Evolutionary conservation across 1,140 invertebrate species (phyloP).

Genomic region (Euwallacea fornicatus): DNA sequence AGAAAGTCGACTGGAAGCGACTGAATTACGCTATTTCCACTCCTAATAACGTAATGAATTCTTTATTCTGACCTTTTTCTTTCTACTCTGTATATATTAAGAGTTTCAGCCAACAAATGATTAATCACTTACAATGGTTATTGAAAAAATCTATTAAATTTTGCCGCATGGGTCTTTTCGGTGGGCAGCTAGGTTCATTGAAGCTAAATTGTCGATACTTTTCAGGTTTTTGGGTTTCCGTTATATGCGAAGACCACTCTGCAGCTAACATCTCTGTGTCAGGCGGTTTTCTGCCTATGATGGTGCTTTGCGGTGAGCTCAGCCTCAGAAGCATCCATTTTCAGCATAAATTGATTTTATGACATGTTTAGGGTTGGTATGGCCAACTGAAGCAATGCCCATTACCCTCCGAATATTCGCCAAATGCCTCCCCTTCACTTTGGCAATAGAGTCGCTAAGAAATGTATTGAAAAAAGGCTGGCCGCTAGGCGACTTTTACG

Average conservation of each 20-base stretch:
- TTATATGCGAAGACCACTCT: conserved; percentile 73
- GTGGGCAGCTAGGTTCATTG: no score
- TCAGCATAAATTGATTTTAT: neutral
- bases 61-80: no score
- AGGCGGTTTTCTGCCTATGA: conserved; percentile 85
- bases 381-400: conserved; percentile 85
- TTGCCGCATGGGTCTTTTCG: neutral
- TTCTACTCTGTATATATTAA: neutral
- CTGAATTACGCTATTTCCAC: no score
- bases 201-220: conserved; percentile 6
- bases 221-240: conserved; percentile 76
- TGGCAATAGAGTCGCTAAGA: conserved; percentile 65
- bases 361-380: conserved; percentile 72
- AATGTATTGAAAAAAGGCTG: conserved; percentile 58
- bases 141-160: conserved; percentile 7
- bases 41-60: no score
- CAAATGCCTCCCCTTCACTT: conserved; percentile 65
- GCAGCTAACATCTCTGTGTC: conserved; percentile 81
- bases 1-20: no score
- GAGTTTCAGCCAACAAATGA: neutral
- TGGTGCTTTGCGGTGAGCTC: conserved; percentile 75
- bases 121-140: neutral
- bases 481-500: conserved; percentile 41
- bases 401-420: conserved; percentile 59
- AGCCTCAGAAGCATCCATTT: neutral